Conservation (phyloP, 1,140 invertebrate species). For the Drusus annulatus region DNA sequence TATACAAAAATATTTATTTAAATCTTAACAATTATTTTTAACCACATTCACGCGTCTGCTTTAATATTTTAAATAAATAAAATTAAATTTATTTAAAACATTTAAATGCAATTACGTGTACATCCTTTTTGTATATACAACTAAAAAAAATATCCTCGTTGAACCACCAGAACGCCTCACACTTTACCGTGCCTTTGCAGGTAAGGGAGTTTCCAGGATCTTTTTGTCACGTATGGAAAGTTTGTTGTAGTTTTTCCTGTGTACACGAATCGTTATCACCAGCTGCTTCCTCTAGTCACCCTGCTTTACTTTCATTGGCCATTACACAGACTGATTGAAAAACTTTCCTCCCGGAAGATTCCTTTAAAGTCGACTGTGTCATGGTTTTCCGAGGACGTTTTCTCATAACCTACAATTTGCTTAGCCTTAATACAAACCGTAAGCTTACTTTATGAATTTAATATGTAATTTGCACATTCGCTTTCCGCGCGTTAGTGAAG, state of each 20-base stretch:
- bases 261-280: conserved; percentile 17
- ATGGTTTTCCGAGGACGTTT: neutral
- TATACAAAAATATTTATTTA: too few relatives aligned
- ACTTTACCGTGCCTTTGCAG: neutral
- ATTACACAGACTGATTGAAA: conserved; percentile 10
- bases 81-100: too few relatives aligned
- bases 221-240: conserved; percentile 19
- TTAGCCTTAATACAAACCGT: neutral
- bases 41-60: too few relatives aligned
- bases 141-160: neutral
- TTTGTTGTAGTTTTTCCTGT: conserved; percentile 5
- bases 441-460: too few relatives aligned
- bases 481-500: too few relatives aligned
- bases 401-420: neutral
- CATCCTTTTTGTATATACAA: too few relatives aligned
- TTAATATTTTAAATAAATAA: too few relatives aligned
- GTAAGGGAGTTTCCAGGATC: neutral
- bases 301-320: conserved; percentile 7
- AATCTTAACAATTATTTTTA: too few relatives aligned
- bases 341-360: conserved; percentile 9
- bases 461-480: too few relatives aligned
- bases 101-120: too few relatives aligned
- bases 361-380: neutral
- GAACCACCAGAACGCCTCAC: neutral
- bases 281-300: neutral